Base-by-base conservation (phyloP, 2,797 vertebrate genomes). In the Tokudaia muenninki region DNA sequence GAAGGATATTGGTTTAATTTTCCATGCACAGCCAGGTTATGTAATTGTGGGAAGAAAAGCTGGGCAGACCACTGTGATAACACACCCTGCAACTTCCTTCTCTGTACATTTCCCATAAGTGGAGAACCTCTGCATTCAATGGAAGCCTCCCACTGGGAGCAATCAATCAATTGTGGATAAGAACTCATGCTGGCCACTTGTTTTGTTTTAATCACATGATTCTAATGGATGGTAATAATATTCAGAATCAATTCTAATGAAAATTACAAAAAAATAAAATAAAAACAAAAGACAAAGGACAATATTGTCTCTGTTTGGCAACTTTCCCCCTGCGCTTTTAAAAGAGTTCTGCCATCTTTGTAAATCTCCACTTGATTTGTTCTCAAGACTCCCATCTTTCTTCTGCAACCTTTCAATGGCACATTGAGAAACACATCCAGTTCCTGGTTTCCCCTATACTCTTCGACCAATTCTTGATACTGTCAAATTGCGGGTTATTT, bases 301-400 rank as follows among this genome's bases (percentile, higher is more conserved):
- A 31, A 63, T 90, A 34, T 19, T 59, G 4, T 92, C 24, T n/a
- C 41, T 91, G 26, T 44, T 24, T 75, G 87, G 22, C 63, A 61
- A 6, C 67, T 92, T 81, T 79, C 34, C 41, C 55, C 29, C 77
- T 67, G 50, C 86, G 31, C 52, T 93, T 87, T 77, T 61, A 57
- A 83, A 91, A 74, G 26, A 92, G 47, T 77, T 75, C 59, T 37
- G 74, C 12, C 31, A 72, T 82, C n/a, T 7, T 11, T 88, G 11
- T 82, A 91, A 89, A 75, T 10, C 63, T 50, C 65, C 47, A 16
- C 24, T 90, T 14, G 2, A n/a, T 65, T 92, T 67, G 14, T 86
- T 84, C 63, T 34, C 24, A 65, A 87, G 31, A 75, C 52, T 57
- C 65, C 78, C 52, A 24, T 94, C 88, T 92, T 95, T 94, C 79